Evolutionary conservation across 2,888 invertebrate species (phyloP).

Genomic region (Apantesis nais): DNA sequence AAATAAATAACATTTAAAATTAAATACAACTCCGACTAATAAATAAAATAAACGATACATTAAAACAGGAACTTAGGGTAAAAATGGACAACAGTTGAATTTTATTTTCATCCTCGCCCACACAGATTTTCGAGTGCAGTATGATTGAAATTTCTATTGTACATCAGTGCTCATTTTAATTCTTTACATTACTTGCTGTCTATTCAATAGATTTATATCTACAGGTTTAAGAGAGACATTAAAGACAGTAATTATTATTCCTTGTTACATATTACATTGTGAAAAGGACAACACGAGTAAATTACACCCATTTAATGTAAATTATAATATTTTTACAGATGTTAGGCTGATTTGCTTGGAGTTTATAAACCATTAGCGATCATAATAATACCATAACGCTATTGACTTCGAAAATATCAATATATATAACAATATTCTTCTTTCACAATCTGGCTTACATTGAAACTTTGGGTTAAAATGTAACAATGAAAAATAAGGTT

Average conservation of each 20-base stretch:
- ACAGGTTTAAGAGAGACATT: too few relatives aligned
- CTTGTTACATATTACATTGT: too few relatives aligned
- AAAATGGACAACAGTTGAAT: not conserved
- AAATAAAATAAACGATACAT: not conserved
- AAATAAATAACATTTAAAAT: not conserved
- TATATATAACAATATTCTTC: slow-evolving; percentile 11
- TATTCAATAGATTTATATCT: not conserved
- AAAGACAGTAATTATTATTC: not conserved
- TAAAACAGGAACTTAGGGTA: not conserved
- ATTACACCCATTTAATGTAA: too few relatives aligned
- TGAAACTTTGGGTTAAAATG: slow-evolving; percentile 36
- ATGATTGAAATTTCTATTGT: not conserved
- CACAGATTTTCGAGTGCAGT: not conserved
- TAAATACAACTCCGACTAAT: not conserved
- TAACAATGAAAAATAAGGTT: slow-evolving; percentile 44
- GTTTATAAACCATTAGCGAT: not conserved
- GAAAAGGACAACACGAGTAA: not conserved
- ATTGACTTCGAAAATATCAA: slow-evolving; percentile 11
- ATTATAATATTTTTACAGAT: not conserved
- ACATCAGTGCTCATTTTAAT: not conserved
- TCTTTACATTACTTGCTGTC: not conserved
- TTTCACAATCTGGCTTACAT: slow-evolving; percentile 30
- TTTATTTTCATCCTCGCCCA: not conserved
- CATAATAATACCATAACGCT: slow-evolving; percentile 16
- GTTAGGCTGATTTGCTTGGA: not conserved